Conservation (phyloP, 2,797 vertebrate genomes). For the Muscicapa comitata region DNA sequence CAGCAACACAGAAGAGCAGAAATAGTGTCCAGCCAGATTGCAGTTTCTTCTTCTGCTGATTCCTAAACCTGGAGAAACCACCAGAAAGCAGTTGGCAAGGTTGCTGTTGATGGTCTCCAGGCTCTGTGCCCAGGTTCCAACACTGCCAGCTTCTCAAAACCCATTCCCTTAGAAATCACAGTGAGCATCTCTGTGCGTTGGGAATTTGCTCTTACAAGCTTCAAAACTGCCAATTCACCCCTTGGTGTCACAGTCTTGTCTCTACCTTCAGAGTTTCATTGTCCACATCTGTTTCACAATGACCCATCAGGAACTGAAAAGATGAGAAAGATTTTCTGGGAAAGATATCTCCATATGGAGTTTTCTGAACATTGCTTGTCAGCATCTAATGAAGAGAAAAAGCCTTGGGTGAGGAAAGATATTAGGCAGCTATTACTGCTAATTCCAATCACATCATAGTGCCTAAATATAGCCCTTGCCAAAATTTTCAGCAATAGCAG, state of each 20-base stretch:
- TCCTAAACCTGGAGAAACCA: not conserved
- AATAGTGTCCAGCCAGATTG: not conserved
- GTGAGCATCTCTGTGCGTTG: not conserved
- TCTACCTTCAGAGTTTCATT: not conserved
- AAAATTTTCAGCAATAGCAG: not conserved
- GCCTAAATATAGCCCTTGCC: not conserved
- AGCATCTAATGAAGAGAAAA: not conserved
- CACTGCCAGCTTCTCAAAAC: not conserved
- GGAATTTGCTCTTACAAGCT: not conserved
- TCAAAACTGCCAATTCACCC: not conserved
- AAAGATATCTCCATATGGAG: not conserved
- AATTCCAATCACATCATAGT: not conserved
- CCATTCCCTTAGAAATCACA: not conserved
- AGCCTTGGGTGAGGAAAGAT: not conserved
- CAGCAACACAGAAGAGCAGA: not conserved
- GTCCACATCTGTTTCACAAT: not conserved
- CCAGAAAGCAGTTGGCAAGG: not conserved
- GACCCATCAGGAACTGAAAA: not conserved
- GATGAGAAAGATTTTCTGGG: not conserved
- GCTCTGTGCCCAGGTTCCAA: not conserved
- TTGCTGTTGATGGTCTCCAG: not conserved
- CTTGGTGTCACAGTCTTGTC: accelerated
- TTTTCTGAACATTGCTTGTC: not conserved
- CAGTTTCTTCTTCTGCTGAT: not conserved
- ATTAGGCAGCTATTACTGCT: not conserved